phyloP scores from a whole-genome alignment of 1,140 invertebrate species.

The Cataglyphis hispanica region DNA sequence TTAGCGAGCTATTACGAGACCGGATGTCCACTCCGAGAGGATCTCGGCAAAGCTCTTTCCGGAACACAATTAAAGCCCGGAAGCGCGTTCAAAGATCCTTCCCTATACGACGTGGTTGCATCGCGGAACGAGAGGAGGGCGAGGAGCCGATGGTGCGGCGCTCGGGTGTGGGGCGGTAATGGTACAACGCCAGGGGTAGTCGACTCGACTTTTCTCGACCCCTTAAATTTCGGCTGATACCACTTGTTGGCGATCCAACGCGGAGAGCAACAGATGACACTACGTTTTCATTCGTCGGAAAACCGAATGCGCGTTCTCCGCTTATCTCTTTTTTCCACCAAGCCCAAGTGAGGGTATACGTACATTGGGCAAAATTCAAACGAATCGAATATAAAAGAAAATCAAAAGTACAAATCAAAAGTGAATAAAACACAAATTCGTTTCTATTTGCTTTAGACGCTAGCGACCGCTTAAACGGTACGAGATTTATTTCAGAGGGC shows the following conservation, averaged over 20 bases:
- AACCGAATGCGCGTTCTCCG: constrained; percentile 29
- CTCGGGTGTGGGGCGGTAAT: constrained; percentile 31
- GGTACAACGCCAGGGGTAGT: constrained; percentile 53
- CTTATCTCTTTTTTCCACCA: constrained; percentile 21
- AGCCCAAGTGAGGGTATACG: not conserved
- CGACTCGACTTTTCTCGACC: constrained; percentile 74
- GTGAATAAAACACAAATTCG: not conserved
- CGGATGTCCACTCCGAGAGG: constrained; percentile 72
- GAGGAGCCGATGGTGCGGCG: constrained; percentile 4
- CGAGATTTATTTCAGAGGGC: constrained; percentile 27
- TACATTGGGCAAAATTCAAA: constrained; percentile 25
- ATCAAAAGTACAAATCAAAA: not conserved
- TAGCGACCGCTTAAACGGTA: not conserved
- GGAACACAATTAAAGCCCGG: constrained; percentile 75
- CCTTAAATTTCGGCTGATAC: constrained; percentile 82
- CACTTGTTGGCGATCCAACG: constrained; percentile 81
- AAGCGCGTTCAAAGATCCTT: constrained; percentile 69
- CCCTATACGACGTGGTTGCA: constrained; percentile 10
- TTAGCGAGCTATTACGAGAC: constrained; percentile 69
- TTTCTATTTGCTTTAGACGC: not conserved
- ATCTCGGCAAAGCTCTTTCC: constrained; percentile 71
- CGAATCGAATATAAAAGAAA: not conserved
- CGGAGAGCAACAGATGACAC: constrained; percentile 81
- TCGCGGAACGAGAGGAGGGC: constrained; percentile 29
- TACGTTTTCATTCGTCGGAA: constrained; percentile 58